Conservation (phyloP, 1,140 invertebrate species). For the Parasteatoda tepidariorum region DNA sequence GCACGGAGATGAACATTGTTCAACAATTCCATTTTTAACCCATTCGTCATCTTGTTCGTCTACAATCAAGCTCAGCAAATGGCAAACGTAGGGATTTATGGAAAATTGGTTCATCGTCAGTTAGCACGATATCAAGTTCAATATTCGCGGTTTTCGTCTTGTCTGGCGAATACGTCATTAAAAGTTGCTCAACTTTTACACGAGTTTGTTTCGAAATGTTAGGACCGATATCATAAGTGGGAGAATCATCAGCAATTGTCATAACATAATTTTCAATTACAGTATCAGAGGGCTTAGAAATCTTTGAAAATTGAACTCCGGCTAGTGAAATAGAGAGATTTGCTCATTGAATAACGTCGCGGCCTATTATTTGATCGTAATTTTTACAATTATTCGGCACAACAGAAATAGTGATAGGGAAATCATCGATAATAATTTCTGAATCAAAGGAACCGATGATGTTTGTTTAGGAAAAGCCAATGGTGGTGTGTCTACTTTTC, state of each 20-base stretch:
- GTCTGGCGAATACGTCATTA: not conserved
- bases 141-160: not conserved
- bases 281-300: not conserved
- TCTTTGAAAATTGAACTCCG: no score
- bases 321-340: no score
- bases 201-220: slow-evolving; percentile 12
- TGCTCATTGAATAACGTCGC: no score
- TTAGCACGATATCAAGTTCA: no score
- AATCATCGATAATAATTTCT: no score
- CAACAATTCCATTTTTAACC: slow-evolving; percentile 69
- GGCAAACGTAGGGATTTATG: not conserved
- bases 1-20: slow-evolving; percentile 69
- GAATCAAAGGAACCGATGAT: no score
- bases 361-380: no score
- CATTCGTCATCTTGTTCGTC: slow-evolving; percentile 57
- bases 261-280: not conserved
- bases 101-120: not conserved
- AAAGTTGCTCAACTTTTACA: not conserved
- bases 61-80: not conserved
- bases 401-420: no score
- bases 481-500: no score
- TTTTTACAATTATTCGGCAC: no score
- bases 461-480: no score
- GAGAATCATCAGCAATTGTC: not conserved
- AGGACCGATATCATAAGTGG: no score